Conservation (phyloP, 2,888 invertebrate species). For the Antitype chi region DNA sequence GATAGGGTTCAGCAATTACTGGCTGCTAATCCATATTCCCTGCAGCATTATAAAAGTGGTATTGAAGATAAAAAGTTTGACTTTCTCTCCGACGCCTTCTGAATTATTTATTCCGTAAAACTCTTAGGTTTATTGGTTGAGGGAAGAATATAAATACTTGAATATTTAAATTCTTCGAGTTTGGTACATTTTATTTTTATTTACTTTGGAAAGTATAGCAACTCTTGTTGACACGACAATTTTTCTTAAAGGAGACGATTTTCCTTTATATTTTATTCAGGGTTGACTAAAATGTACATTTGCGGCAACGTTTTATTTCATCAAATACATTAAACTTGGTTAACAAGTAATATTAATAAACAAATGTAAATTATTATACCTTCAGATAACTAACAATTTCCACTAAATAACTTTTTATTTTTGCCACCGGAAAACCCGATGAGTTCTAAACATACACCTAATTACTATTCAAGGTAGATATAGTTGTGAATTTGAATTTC, state of each 20-base stretch:
- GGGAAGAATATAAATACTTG: constrained; percentile 72
- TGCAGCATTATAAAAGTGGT: constrained; percentile 77
- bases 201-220: constrained; percentile 33
- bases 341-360: not conserved
- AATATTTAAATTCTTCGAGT: constrained; percentile 71
- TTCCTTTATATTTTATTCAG: not conserved
- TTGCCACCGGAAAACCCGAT: not conserved
- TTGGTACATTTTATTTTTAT: constrained; percentile 50
- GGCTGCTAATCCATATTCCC: constrained; percentile 72
- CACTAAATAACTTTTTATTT: not conserved
- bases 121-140: constrained; percentile 75
- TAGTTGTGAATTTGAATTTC: not conserved
- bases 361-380: not conserved
- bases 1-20: constrained; percentile 63
- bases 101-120: constrained; percentile 83
- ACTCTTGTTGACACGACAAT: not conserved
- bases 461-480: not conserved
- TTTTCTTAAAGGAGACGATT: not conserved
- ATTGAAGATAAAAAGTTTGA: constrained; percentile 78
- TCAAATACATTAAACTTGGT: not conserved
- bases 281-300: not conserved
- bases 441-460: not conserved
- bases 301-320: too few species aligned
- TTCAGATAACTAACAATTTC: too few species aligned
- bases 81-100: constrained; percentile 75